Percentiles rank a stretch among this genome's conserved stretches.
Evolutionary conservation across 2,888 invertebrate species (phyloP).

Genomic region (Agrochola litura): DNA sequence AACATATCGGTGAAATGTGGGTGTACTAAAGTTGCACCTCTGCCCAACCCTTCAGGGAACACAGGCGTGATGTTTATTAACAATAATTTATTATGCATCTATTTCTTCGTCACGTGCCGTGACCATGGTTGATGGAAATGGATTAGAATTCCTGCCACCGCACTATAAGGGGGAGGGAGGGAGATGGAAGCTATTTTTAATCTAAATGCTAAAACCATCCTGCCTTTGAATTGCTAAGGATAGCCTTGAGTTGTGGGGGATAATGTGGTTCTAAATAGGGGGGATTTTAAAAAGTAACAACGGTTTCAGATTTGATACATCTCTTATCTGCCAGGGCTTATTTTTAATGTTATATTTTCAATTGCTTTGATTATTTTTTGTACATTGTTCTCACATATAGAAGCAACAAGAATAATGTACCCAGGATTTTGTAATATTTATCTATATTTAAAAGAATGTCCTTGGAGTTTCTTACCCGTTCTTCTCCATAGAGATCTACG

Average conservation of each 20-base stretch:
- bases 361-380: too few relatives aligned
- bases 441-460: too few relatives aligned
- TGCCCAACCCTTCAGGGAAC: not conserved
- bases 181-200: conserved; percentile 63
- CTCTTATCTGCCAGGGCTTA: too few relatives aligned
- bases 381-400: too few relatives aligned
- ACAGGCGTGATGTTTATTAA: not conserved
- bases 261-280: conserved; percentile 11
- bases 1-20: not conserved
- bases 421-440: too few relatives aligned
- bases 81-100: conserved; percentile 29
- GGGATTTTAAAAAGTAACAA: not conserved
- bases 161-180: conserved; percentile 10
- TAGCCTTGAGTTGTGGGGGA: conserved; percentile 13
- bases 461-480: too few relatives aligned
- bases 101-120: conserved; percentile 36
- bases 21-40: not conserved
- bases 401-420: too few relatives aligned
- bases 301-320: conserved; percentile 4
- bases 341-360: too few relatives aligned
- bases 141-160: conserved; percentile 59
- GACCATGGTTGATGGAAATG: conserved; percentile 42
- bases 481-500: too few relatives aligned
- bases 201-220: conserved; percentile 65
- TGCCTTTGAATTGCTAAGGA: conserved; percentile 42